A percentile compares a stretch with the other conserved stretches of the same genome.
phyloP scores from a whole-genome alignment of 2,113 vertebrate genomes.

The Natator depressus region DNA sequence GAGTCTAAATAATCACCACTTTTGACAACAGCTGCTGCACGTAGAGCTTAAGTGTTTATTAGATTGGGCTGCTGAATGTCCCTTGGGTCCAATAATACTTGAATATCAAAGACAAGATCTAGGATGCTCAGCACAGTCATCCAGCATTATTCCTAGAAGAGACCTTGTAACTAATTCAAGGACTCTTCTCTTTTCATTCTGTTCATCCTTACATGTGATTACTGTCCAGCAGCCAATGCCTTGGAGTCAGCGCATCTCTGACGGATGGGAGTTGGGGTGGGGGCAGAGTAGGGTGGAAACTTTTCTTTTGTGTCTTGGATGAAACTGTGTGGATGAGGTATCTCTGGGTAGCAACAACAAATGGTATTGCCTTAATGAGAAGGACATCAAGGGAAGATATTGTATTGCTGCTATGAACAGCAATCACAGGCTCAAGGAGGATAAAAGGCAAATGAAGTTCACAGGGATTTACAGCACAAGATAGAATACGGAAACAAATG shows the following conservation, averaged over 20 bases:
- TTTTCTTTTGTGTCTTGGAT: background rate
- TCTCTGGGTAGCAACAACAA: background rate
- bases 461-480: background rate
- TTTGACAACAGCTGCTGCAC: background rate
- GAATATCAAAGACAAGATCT: background rate
- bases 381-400: background rate
- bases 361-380: background rate
- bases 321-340: background rate
- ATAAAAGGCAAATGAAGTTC: background rate
- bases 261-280: background rate
- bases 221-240: background rate
- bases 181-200: background rate
- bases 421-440: background rate
- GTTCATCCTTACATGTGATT: background rate
- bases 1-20: background rate
- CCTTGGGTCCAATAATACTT: background rate
- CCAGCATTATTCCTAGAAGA: background rate
- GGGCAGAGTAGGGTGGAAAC: accelerated
- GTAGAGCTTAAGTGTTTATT: background rate
- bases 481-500: background rate
- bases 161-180: background rate
- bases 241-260: background rate
- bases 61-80: background rate
- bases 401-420: background rate
- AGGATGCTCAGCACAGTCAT: background rate